phyloP scores from a whole-genome alignment of 2,888 invertebrate species.

The Orthosia cruda region DNA sequence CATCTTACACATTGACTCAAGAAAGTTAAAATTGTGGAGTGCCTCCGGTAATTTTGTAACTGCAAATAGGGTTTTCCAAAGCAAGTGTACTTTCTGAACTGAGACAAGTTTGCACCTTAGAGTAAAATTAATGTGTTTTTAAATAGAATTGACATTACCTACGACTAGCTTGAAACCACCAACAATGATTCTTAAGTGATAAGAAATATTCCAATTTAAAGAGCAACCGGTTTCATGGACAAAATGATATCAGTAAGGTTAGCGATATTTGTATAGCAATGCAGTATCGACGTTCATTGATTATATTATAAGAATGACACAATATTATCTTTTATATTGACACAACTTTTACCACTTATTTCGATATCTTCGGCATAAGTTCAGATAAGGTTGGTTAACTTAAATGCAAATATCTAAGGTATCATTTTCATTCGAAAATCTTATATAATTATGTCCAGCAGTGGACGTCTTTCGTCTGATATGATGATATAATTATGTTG shows the following conservation, averaged over 20 bases:
- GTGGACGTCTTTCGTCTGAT: too few relatives aligned
- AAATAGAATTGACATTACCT: too few relatives aligned
- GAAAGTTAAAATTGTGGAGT: background rate
- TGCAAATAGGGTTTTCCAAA: background rate
- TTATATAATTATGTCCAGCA: too few relatives aligned
- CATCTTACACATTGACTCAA: background rate
- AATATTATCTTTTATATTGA: conserved; percentile 48
- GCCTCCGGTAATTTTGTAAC: background rate
- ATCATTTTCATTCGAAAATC: background rate
- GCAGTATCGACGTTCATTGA: conserved; percentile 48
- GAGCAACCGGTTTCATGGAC: conserved; percentile 4
- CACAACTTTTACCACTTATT: conserved; percentile 50
- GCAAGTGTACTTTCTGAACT: background rate
- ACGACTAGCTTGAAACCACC: background rate
- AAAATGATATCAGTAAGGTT: conserved; percentile 26
- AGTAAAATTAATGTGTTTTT: background rate
- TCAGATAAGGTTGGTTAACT: conserved; percentile 22
- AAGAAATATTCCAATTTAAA: background rate
- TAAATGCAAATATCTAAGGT: background rate
- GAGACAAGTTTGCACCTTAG: background rate
- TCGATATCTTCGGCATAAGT: conserved; percentile 9
- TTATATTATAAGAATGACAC: conserved; percentile 23
- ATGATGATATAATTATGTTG: background rate
- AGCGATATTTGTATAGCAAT: conserved; percentile 21
- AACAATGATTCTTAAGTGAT: background rate